phyloP scores from a whole-genome alignment of 2,888 invertebrate genomes.

The Nebria brevicollis region DNA sequence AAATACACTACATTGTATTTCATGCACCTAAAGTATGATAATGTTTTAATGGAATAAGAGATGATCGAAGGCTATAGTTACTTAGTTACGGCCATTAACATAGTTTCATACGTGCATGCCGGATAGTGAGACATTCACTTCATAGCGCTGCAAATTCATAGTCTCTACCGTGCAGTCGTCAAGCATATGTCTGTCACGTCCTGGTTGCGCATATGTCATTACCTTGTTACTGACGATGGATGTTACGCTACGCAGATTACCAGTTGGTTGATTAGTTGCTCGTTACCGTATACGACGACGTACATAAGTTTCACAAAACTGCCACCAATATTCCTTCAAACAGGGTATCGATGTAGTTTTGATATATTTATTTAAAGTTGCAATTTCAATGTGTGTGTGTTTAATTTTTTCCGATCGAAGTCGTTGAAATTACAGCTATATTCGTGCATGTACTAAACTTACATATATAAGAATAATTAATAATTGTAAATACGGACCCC shows the following conservation, averaged over 20 bases:
- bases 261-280: conserved; percentile 20
- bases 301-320: conserved; percentile 8
- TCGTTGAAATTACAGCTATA: too few relatives aligned
- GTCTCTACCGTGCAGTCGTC: not conserved
- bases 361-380: too few relatives aligned
- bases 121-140: not conserved
- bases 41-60: not conserved
- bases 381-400: too few relatives aligned
- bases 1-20: not conserved
- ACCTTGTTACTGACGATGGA: conserved; percentile 33
- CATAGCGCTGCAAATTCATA: not conserved
- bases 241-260: conserved; percentile 29
- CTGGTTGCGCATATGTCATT: conserved; percentile 38
- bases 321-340: too few relatives aligned
- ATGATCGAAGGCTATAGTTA: not conserved
- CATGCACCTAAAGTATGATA: not conserved
- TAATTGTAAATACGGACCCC: too few relatives aligned
- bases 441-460: too few relatives aligned
- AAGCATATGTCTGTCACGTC: conserved; percentile 32
- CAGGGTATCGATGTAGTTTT: too few relatives aligned
- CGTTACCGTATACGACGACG: conserved; percentile 34
- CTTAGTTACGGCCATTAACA: not conserved
- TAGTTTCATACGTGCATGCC: not conserved
- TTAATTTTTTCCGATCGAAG: too few relatives aligned
- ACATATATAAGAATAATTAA: too few relatives aligned